Evolutionary conservation across 2,797 vertebrate species (phyloP).

Genomic region (Gouania willdenowi): DNA sequence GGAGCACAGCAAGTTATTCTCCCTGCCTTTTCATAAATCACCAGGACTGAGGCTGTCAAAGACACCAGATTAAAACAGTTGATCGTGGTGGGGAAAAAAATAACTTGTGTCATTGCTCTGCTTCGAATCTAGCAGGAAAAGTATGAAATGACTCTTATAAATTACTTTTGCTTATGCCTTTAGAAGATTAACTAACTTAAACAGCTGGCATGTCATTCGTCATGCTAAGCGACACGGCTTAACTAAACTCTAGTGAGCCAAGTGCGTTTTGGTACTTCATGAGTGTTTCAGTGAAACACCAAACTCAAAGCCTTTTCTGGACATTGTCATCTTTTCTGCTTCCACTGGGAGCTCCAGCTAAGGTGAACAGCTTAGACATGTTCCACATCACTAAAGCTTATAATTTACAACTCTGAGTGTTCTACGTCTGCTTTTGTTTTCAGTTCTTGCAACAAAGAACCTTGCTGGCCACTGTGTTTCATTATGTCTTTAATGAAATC

Average conservation of each 20-base stretch:
- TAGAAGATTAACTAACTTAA: slow-evolving; percentile 13
- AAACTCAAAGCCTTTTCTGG: not conserved
- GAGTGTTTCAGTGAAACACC: not conserved
- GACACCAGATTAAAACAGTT: slow-evolving; percentile 57
- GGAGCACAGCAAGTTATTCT: slow-evolving; percentile 27
- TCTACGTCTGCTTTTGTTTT: too few relatives aligned
- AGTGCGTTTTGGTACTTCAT: slow-evolving; percentile 8
- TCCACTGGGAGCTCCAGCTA: not conserved
- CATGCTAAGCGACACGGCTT: slow-evolving; percentile 1
- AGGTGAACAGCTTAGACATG: slow-evolving; percentile 13
- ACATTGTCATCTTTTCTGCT: not conserved
- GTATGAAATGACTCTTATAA: slow-evolving; percentile 1
- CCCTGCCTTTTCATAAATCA: slow-evolving; percentile 61
- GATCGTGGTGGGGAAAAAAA: slow-evolving; percentile 46
- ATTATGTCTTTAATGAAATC: too few relatives aligned
- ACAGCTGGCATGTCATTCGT: not conserved
- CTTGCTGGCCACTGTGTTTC: too few relatives aligned
- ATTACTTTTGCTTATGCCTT: slow-evolving; percentile 12
- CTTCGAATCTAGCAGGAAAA: slow-evolving; percentile 24
- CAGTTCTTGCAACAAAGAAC: too few relatives aligned
- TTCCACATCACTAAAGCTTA: too few relatives aligned
- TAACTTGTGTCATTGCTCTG: slow-evolving; percentile 25
- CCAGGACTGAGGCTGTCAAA: slow-evolving; percentile 65
- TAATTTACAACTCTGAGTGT: too few relatives aligned
- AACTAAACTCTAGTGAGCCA: not conserved